Percentiles rank a stretch among this genome's conserved stretches.
phyloP scores from a whole-genome alignment of 2,888 invertebrate species.

The Dilophus febrilis region DNA sequence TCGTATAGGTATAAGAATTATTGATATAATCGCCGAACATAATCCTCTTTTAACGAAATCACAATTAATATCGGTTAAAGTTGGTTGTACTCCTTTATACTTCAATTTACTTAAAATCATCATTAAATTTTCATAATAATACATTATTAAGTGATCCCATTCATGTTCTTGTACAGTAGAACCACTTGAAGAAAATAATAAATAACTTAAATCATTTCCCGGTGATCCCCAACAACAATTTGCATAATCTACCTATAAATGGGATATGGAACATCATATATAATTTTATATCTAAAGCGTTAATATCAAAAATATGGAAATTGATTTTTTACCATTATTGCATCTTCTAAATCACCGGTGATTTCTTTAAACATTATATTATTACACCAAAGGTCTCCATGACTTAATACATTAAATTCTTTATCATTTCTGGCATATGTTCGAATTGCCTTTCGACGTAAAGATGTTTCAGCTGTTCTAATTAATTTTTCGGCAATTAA shows the following conservation, averaged over 20 bases:
- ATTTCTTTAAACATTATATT: slow-evolving; percentile 4
- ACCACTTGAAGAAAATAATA: slow-evolving; percentile 3
- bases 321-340: not conserved
- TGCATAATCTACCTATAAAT: slow-evolving; percentile 3
- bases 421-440: no score
- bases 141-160: slow-evolving; percentile 1
- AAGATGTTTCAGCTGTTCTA: not conserved
- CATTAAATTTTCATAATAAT: slow-evolving; percentile 2
- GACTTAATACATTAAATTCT: slow-evolving; percentile 4
- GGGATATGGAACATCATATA: no score
- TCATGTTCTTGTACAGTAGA: slow-evolving; percentile 1
- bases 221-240: slow-evolving; percentile 4
- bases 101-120: not conserved
- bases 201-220: slow-evolving; percentile 4
- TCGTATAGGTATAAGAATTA: not conserved
- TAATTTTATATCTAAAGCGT: no score
- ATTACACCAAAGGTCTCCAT: slow-evolving; percentile 6
- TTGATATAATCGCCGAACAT: not conserved
- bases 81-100: slow-evolving; percentile 2
- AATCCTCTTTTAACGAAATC: slow-evolving; percentile 3
- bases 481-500: not conserved
- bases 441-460: not conserved
- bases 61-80: slow-evolving; percentile 2
- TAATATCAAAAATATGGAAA: no score
- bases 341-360: not conserved